These are phyloP conservation scores for Diaprepes abbreviatus DNA, from an alignment of 2,888 invertebrate genomes.

Conservation along the genomic window DNA sequence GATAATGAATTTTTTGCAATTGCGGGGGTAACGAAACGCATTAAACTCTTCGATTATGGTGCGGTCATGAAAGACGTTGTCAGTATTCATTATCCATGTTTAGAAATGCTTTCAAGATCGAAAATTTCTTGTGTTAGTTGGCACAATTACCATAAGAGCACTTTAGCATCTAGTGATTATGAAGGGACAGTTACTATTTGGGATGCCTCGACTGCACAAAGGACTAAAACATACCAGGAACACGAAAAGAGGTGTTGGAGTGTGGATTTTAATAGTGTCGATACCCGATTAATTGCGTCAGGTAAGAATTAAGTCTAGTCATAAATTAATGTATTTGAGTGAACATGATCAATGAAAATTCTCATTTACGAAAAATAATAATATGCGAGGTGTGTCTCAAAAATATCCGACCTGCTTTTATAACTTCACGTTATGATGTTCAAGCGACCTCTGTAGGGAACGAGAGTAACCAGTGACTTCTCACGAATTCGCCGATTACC, in stretches of 20 bases:
- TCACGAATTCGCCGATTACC: too few relatives aligned
- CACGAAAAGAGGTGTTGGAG: constrained; percentile 97
- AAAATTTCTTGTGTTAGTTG: constrained; percentile 96
- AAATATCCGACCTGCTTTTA: too few relatives aligned
- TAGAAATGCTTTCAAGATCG: constrained; percentile 91
- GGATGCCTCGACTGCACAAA: constrained; percentile 86
- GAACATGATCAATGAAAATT: too few relatives aligned
- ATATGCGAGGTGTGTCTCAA: too few relatives aligned
- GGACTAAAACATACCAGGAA: constrained; percentile 84
- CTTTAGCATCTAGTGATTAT: constrained; percentile 93
- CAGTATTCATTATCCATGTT: constrained; percentile 92
- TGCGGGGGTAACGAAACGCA: constrained; percentile 94
- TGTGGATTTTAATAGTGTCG: constrained; percentile 93
- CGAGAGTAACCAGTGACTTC: too few relatives aligned
- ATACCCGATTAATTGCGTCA: constrained; percentile 90
- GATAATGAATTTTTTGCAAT: constrained; percentile 96
- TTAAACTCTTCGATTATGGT: constrained; percentile 93
- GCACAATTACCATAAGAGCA: constrained; percentile 91
- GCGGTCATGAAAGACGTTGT: constrained; percentile 87
- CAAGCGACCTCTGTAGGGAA: too few relatives aligned
- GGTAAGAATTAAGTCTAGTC: too few relatives aligned
- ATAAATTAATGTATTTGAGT: too few relatives aligned
- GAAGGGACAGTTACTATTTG: constrained; percentile 94
- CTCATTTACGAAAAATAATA: too few relatives aligned
- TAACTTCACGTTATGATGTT: too few relatives aligned